Base-by-base conservation (phyloP, 2,888 invertebrate species). In the Horisme vitalbata region DNA sequence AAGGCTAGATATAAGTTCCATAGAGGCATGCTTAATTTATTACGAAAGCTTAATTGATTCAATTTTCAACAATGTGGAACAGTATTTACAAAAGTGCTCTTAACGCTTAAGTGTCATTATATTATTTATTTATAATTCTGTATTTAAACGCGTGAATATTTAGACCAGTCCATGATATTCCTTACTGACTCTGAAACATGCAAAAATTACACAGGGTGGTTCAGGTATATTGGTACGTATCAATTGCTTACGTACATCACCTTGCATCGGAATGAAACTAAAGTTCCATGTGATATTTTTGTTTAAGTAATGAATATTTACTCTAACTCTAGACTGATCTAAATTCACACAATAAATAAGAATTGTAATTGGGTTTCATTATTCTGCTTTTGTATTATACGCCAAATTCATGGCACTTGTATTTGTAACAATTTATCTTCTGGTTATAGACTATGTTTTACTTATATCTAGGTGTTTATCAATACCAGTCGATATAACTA, bases 381-480 rank as follows among this genome's bases (percentile, higher is more conserved):
- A 30, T 14, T 15, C 7, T 18, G 14, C 20, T 12, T 36, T 36
- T 37, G 20, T 36, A 15, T 23, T 43, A 52, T 35, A 48, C 53
- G 57, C 59, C 59, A 56, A n/a, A 52, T 43, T 39, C 43, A 66
- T 68, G 69, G 65, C 74, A 68, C 68, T 57, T 54, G 38, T 59
- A 45, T 53, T 61, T 62, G 57, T 64, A 32, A 21, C 32, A 27
- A 27, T 45, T 27, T 63, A 60, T 69, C 60, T 68, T 56, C 57
- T 44, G 46, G 52, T 51, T 60, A 60, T 64, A 57, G 48, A 45
- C 59, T 67, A 53, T 60, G 45, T 59, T 59, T 8, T 10, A 18
- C 7, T 24, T 34, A 72, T 63, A 52, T 61, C 75, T 71, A 73
- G 63, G 66, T 65, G 71, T 59, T 50, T 68, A 63, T 65, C 51